Evolutionary conservation across 2,888 invertebrate species (phyloP).

Genomic region (Matsumyia berberina): DNA sequence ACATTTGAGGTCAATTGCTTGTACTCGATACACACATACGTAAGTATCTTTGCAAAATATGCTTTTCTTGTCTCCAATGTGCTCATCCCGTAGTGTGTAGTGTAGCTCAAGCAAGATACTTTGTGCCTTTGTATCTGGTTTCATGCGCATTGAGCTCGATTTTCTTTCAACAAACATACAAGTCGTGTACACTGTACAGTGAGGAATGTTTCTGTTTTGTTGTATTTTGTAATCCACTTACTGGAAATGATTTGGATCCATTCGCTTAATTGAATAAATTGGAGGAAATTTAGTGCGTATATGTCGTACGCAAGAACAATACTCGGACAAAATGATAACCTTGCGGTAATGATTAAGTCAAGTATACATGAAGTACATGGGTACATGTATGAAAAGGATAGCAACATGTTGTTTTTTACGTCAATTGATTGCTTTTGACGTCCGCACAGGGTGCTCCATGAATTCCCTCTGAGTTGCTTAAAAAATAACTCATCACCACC

Average conservation of each 20-base stretch:
- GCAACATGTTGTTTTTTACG: background rate
- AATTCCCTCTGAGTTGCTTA: background rate
- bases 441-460: background rate
- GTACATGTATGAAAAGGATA: background rate
- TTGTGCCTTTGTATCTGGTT: constrained; percentile 30
- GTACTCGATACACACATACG: constrained; percentile 25
- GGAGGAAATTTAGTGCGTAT: constrained; percentile 65
- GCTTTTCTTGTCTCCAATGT: constrained; percentile 16
- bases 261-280: constrained; percentile 73
- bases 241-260: constrained; percentile 48
- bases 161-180: constrained; percentile 18
- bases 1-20: constrained; percentile 70
- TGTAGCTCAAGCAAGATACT: constrained; percentile 12
- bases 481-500: too few relatives aligned
- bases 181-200: too few relatives aligned
- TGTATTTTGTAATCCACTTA: constrained; percentile 64
- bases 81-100: constrained; percentile 12
- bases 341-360: constrained; percentile 36
- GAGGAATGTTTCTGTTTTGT: background rate
- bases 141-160: constrained; percentile 36
- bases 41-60: constrained; percentile 15
- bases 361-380: constrained; percentile 9
- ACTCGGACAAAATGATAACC: constrained; percentile 37
- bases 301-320: constrained; percentile 47
- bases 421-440: background rate